Conservation (phyloP, 1,140 invertebrate species). For the Harpegnathos saltator region DNA sequence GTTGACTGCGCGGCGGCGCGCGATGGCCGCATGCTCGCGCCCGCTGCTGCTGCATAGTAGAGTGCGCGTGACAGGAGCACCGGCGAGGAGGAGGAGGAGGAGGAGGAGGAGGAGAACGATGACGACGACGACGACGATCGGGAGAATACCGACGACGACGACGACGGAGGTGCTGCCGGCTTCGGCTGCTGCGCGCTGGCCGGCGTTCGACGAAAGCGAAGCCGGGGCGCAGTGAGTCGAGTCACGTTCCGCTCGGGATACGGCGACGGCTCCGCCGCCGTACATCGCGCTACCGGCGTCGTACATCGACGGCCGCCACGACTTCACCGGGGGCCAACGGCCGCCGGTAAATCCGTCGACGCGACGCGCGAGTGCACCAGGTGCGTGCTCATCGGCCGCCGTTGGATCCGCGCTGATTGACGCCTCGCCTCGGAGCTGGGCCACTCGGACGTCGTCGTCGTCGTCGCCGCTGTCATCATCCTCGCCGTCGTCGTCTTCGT, state of each 20-base stretch:
- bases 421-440: no score
- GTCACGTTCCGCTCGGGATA: slow-evolving; percentile 19
- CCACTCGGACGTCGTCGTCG: no score
- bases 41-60: slow-evolving; percentile 59
- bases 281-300: background rate
- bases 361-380: slow-evolving; percentile 38
- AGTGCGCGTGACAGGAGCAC: slow-evolving; percentile 70
- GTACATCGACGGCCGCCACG: background rate
- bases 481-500: no score
- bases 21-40: slow-evolving; percentile 74
- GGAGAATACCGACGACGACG: slow-evolving; percentile 16
- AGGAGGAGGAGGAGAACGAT: slow-evolving; percentile 57
- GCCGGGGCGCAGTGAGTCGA: slow-evolving; percentile 30
- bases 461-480: no score
- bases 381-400: slow-evolving; percentile 12
- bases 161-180: slow-evolving; percentile 27
- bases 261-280: slow-evolving; percentile 20
- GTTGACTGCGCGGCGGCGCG: slow-evolving; percentile 74
- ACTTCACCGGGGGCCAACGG: slow-evolving; percentile 45
- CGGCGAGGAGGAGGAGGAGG: slow-evolving; percentile 42
- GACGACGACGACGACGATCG: slow-evolving; percentile 46
- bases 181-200: slow-evolving; percentile 22
- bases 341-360: slow-evolving; percentile 51
- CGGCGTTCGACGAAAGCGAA: slow-evolving; percentile 21
- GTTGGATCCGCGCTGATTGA: slow-evolving; percentile 26